Percentiles rank a stretch among this genome's conserved stretches.
Evolutionary conservation across 2,113 vertebrate genomes (phyloP).

Genomic region (Leptosomus discolor): DNA sequence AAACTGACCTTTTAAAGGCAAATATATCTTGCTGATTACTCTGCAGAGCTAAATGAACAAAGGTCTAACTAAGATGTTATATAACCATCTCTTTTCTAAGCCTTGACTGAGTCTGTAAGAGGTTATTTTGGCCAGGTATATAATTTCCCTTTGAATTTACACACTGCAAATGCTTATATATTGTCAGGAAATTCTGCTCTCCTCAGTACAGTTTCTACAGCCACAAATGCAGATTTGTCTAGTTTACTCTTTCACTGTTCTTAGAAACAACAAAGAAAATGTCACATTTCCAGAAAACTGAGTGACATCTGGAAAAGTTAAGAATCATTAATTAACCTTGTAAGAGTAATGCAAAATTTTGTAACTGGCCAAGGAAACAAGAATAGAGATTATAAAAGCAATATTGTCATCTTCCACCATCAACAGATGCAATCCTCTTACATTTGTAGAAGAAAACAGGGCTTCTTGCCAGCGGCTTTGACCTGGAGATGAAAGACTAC

Average conservation of each 20-base stretch:
- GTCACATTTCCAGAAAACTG: not conserved
- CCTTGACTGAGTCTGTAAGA: not conserved
- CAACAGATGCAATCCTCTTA: not conserved
- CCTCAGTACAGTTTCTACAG: not conserved
- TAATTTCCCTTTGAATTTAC: not conserved
- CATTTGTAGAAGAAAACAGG: not conserved
- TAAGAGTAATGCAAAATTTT: not conserved
- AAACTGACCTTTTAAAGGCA: conserved; percentile 40
- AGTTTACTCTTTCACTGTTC: not conserved
- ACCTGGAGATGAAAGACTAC: not conserved
- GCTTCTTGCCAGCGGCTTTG: not conserved
- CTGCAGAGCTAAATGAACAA: not conserved
- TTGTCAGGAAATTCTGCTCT: not conserved
- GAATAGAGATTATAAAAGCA: not conserved
- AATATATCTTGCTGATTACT: not conserved
- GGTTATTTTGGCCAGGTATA: not conserved
- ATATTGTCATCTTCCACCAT: not conserved
- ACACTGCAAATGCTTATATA: not conserved
- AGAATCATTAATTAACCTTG: not conserved
- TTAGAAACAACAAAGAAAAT: not conserved
- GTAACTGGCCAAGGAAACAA: not conserved
- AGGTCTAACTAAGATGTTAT: conserved; percentile 15
- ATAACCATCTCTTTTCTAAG: not conserved
- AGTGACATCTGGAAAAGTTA: not conserved
- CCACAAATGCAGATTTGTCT: not conserved